Evolutionary conservation across 2,797 vertebrate genomes (phyloP).

Genomic region (Danio albolineatus): DNA sequence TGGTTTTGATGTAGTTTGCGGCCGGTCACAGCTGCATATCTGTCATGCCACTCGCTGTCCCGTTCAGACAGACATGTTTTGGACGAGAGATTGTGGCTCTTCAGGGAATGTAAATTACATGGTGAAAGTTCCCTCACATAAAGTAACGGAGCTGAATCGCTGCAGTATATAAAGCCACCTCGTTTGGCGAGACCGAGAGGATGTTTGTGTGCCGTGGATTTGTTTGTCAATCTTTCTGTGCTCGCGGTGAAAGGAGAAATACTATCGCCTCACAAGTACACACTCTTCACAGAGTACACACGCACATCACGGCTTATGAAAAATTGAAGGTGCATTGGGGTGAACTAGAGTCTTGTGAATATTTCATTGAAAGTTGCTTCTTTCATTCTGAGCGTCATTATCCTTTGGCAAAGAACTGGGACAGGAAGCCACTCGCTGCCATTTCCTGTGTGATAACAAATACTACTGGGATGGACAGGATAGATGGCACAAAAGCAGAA

Average conservation of each 20-base stretch:
- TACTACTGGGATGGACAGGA: neutral
- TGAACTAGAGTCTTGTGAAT: constrained; percentile 70
- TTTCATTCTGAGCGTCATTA: constrained; percentile 29
- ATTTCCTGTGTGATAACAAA: constrained; percentile 35
- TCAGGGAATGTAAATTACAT: constrained; percentile 34
- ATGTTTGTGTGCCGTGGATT: neutral
- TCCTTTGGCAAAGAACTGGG: constrained; percentile 45
- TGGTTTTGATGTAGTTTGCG: constrained; percentile 27
- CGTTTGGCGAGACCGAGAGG: neutral
- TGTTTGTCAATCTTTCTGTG: constrained; percentile 13
- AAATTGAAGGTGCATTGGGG: constrained; percentile 65
- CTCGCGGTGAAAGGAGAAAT: neutral
- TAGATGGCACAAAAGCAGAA: too few relatives aligned
- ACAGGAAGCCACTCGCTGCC: constrained; percentile 41
- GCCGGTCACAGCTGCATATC: constrained; percentile 34
- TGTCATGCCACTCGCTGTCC: constrained; percentile 27
- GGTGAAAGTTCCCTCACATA: constrained; percentile 22
- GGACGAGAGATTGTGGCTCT: constrained; percentile 14
- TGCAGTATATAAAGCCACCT: neutral
- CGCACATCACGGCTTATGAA: constrained; percentile 43
- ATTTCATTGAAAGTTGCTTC: constrained; percentile 71
- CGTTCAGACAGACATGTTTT: constrained; percentile 11
- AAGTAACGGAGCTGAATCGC: neutral
- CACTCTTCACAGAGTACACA: constrained; percentile 22
- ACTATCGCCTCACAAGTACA: constrained; percentile 1